These are phyloP conservation scores for Nemurella pictetii DNA, from an alignment of 2,888 invertebrate genomes.

Conservation along the genomic window DNA sequence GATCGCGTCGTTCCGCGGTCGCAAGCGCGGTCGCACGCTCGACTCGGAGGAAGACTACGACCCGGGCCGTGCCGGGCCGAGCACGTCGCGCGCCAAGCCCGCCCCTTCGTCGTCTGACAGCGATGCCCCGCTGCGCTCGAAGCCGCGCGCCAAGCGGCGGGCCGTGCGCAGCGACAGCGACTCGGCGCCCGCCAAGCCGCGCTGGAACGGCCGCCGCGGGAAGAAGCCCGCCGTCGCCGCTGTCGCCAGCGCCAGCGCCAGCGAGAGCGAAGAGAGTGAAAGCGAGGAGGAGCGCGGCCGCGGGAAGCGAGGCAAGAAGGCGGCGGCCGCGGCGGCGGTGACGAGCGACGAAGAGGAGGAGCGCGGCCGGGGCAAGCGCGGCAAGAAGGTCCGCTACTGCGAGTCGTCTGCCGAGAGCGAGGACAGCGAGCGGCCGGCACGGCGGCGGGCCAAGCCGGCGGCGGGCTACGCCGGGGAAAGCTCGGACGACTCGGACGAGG, in stretches of 20 bases:
- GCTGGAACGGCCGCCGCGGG: neutral
- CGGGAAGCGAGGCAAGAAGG: conserved; percentile 20
- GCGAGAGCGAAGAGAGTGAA: conserved; percentile 26
- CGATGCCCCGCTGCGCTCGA: neutral
- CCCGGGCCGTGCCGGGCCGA: conserved; percentile 48
- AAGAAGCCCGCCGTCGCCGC: neutral
- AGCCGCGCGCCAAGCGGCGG: neutral
- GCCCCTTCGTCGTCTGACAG: conserved; percentile 3
- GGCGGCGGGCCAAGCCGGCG: conserved; percentile 39
- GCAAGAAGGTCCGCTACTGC: conserved; percentile 17
- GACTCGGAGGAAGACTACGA: conserved; percentile 62
- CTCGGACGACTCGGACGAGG: conserved; percentile 34
- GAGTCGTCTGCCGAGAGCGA: conserved; percentile 17
- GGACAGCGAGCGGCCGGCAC: conserved; percentile 39
- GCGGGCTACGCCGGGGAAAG: conserved; percentile 45
- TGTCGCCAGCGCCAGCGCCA: conserved; percentile 3
- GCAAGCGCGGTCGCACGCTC: conserved; percentile 28
- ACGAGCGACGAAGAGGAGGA: neutral
- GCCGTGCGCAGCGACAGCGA: neutral
- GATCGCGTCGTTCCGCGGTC: conserved; percentile 12
- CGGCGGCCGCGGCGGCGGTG: neutral
- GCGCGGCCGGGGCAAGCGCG: conserved; percentile 15
- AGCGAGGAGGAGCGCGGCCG: neutral
- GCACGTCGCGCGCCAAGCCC: neutral
- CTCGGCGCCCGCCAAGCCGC: neutral